These are phyloP conservation scores for Cranoglanis bouderius DNA, from an alignment of 2,113 vertebrate genomes.

Conservation along the genomic window DNA sequence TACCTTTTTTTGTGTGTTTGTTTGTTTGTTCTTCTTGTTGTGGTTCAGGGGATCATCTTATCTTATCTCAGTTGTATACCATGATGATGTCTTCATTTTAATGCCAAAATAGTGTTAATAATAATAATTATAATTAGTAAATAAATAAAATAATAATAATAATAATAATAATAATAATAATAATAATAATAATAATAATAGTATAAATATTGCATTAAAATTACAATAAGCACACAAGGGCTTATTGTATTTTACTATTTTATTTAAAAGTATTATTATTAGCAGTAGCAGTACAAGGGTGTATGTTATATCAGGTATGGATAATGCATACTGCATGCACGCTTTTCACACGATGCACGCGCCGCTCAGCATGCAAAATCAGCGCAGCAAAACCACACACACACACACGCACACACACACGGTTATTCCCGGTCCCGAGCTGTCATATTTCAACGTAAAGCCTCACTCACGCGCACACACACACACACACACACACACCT, in stretches of 20 bases:
- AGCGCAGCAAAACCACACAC: background rate
- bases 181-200: background rate
- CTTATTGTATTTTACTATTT: too few species aligned
- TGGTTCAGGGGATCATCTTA: background rate
- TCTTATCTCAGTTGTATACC: background rate
- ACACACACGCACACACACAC: background rate
- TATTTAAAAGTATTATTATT: background rate
- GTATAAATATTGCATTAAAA: background rate
- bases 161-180: background rate
- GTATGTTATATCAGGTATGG: background rate
- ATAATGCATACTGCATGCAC: background rate
- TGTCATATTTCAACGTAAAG: background rate
- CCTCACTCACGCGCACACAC: background rate
- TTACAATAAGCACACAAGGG: background rate
- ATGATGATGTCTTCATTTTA: background rate
- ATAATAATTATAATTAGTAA: background rate
- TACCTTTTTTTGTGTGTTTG: too few species aligned
- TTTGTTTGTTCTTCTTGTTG: background rate
- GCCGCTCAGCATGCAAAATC: constrained; percentile 20
- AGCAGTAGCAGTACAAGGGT: background rate
- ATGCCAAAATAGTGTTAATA: background rate
- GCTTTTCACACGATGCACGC: background rate
- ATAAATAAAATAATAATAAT: background rate
- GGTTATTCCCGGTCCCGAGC: background rate
- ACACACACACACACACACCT: background rate